A percentile compares a stretch with the other conserved stretches of the same genome.
These are phyloP conservation scores for mouse (Mus musculus) DNA, from an alignment of 2,113 vertebrate genomes.

Conservation along the genomic window DNA sequence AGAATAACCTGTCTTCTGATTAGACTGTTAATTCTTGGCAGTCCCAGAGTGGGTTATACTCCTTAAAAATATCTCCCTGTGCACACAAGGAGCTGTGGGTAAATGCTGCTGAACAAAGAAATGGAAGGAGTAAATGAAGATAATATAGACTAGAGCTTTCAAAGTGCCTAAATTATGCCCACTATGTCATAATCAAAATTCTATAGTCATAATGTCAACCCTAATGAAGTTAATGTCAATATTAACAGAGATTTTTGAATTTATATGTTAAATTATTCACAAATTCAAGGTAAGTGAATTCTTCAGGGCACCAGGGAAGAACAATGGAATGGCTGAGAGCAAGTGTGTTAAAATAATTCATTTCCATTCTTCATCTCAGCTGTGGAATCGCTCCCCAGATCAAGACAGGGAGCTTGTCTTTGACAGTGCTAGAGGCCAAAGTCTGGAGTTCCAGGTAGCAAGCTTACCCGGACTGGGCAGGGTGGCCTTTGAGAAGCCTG, in stretches of 20 bases:
- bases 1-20: not conserved
- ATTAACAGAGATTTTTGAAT: slow-evolving; percentile 53
- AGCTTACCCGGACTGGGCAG: not conserved
- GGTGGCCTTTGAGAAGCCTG: not conserved
- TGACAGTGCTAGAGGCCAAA: slow-evolving; percentile 19
- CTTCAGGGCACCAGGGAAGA: slow-evolving; percentile 54
- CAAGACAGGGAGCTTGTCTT: slow-evolving; percentile 3
- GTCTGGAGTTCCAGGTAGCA: not conserved
- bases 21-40: not conserved
- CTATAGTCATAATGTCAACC: slow-evolving; percentile 27
- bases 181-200: slow-evolving; percentile 40
- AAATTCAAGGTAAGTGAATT: slow-evolving; percentile 57
- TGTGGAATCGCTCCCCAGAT: slow-evolving; percentile 49
- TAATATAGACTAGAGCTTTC: slow-evolving; percentile 23
- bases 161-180: slow-evolving; percentile 2
- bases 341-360: slow-evolving; percentile 4
- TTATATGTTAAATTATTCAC: slow-evolving; percentile 70
- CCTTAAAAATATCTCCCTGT: not conserved
- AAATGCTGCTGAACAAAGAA: slow-evolving; percentile 42
- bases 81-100: not conserved
- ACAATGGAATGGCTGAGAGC: not conserved
- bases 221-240: slow-evolving; percentile 60
- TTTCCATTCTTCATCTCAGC: slow-evolving; percentile 42
- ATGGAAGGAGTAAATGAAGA: slow-evolving; percentile 32
- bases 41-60: not conserved